Evolutionary conservation across 2,888 invertebrate species (phyloP), one percentile per base, ranked within the genome.

Genomic region (Camptogramma bilineatum): DNA sequence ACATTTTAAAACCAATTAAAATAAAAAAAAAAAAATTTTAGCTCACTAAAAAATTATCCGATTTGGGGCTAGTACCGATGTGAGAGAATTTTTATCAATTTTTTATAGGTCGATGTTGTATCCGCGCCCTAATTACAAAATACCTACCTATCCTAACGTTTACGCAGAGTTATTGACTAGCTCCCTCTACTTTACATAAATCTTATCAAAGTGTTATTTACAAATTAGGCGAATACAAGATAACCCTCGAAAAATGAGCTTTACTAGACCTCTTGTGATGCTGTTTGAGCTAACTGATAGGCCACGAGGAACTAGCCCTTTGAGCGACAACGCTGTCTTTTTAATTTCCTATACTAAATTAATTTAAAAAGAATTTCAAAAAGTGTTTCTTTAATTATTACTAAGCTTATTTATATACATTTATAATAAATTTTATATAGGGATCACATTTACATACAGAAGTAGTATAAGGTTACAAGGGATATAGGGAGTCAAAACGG

Each of bases 201-300:
- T 46, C 39, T 54, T 67, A 66, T 52, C 31, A 54, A 62, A 66
- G 56, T 60, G 42, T 46, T 67, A 65, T 69, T 48, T 65, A 69
- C 65, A 67, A 39, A 54, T 54, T 61, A 62, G 61, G 62, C 62
- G 57, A 50, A 46, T 54, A 55, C 51, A 18, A 34, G 46, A 51
- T 62, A 44, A 52, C 18, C 13, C 28, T 62, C 56, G 52, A 59
- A 65, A 62, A 66, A 62, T 63, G 68, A 69, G 71, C 69, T 61
- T 42, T 58, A 47, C 63, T 69, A 57, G 47, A 68, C 59, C 53
- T 55, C 55, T 67, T 53, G 19, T 64, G 67, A 70, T 70, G 67
- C 64, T 34, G 51, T 66, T 72, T 69, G 72, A 72, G 72, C 70
- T 69, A 67, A 63, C 55, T 58, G 21, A 42, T 72, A 72, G 72